A percentile compares a stretch with the other conserved stretches of the same genome.
phyloP scores from a whole-genome alignment of 2,113 vertebrate genomes.

The Anser cygnoides region DNA sequence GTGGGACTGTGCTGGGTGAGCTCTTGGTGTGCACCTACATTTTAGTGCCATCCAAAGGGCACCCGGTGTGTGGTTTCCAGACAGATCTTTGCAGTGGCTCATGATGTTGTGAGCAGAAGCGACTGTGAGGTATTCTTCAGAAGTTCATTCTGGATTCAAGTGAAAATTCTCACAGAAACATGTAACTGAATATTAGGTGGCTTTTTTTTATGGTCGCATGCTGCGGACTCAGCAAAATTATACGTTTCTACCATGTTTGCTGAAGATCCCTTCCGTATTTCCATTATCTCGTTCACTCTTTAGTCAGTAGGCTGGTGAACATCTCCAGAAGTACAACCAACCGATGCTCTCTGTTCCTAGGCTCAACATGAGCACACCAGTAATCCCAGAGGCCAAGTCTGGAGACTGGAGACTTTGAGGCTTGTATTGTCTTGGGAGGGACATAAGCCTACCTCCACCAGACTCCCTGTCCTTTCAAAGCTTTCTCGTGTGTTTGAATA shows the following conservation, averaged over 20 bases:
- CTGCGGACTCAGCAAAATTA: not conserved
- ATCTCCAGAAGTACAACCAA: accelerated
- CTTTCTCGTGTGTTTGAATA: not conserved
- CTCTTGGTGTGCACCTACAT: not conserved
- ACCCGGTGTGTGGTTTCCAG: accelerated
- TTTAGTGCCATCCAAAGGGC: not conserved
- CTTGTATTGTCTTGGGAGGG: accelerated
- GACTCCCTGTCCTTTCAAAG: not conserved
- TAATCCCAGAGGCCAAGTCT: not conserved
- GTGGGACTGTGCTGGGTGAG: accelerated
- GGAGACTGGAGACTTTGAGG: not conserved
- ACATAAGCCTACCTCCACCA: accelerated
- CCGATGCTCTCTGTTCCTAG: accelerated
- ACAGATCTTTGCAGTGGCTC: not conserved
- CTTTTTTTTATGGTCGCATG: not conserved
- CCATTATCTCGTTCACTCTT: not conserved
- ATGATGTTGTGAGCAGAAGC: not conserved
- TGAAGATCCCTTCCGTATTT: not conserved
- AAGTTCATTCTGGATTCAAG: not conserved
- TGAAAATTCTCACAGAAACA: not conserved
- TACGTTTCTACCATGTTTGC: accelerated
- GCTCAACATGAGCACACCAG: accelerated
- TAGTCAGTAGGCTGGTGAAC: not conserved
- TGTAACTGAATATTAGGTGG: accelerated
- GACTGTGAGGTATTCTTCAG: not conserved